A percentile compares a stretch with the other conserved stretches of the same genome.
Conservation (phyloP, 2,797 vertebrate genomes). For the Cuculus canorus region DNA sequence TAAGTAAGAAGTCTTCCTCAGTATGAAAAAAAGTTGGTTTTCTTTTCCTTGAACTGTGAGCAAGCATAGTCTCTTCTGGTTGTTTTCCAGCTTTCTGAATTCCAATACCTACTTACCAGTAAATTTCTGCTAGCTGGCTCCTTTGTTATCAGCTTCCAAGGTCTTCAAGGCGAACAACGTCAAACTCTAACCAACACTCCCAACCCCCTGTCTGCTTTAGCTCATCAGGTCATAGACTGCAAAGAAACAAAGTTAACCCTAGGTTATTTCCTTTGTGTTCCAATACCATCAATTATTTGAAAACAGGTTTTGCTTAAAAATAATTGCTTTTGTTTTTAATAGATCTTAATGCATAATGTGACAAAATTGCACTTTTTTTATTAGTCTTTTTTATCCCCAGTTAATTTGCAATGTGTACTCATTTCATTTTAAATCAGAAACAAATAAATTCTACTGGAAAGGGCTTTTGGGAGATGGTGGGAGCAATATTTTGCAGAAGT, state of each 20-base stretch:
- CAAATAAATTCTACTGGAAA: not conserved
- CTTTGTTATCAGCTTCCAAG: too few species aligned
- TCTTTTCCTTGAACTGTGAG: too few species aligned
- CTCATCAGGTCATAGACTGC: rapidly evolving
- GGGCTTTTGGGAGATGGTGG: not conserved
- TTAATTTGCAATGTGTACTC: not conserved
- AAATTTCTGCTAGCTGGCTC: too few species aligned
- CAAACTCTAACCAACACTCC: too few species aligned
- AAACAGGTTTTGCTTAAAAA: not conserved
- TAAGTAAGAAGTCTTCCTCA: too few species aligned
- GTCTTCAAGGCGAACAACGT: too few species aligned
- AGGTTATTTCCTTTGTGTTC: not conserved
- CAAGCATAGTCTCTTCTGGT: too few species aligned
- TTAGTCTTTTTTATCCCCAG: not conserved
- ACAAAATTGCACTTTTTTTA: not conserved
- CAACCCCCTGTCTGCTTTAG: too few species aligned
- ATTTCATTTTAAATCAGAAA: not conserved
- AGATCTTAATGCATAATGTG: not conserved
- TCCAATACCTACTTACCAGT: too few species aligned
- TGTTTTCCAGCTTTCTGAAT: too few species aligned
- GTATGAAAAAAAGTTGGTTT: too few species aligned
- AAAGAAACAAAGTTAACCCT: not conserved
- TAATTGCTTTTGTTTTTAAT: not conserved
- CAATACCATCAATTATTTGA: not conserved
- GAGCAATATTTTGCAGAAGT: not conserved